Evolutionary conservation across 2,888 invertebrate genomes (phyloP), one percentile per base, ranked within the genome.

Genomic region (Cloeon dipterum): DNA sequence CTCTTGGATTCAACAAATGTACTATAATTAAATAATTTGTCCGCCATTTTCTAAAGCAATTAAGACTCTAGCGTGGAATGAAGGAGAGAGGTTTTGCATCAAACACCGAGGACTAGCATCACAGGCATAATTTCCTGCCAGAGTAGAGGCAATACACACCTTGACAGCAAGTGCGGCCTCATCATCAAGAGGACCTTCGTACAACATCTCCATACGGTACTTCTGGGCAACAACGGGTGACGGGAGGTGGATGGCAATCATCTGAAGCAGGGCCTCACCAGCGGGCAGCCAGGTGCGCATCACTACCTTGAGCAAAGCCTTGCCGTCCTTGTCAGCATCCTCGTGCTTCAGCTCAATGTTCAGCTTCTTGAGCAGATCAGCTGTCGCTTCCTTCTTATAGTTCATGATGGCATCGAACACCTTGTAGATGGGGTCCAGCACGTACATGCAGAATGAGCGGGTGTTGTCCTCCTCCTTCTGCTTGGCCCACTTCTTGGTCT

Each of bases 251-350:
- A 99, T 93, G 63, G 93, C 89, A 63, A 99, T 99, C 98, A 99
- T 99, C 71, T 98, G 94, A 65, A 99, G 85, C 51, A 99, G 65
- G 52, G 98, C 91, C 61, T 99, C 96, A 48, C 98, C 98, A 55
- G 98, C 98, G 39, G 98, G 98, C 60, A 99, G 66, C 98, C 98
- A 99, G 42, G 85, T 85, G 50, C 96, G 77, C 96, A 99, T 98
- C 43, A 98, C 85, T 46, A 85, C 77, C 70, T 98, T 98, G 49
- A 98, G 68, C 44, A 98, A 66, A 42, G 75, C 79, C 58, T 99
- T 99, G 49, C 93, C 94, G 47, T 91, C 89, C 61, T 89, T 82
- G 44, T 96, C 94, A 53, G 81, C 74, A 54, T 99, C 98, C 56
- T 99, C 98, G 47, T 77, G 74, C 54, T 86, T 85, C 52, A 99